phyloP scores from a whole-genome alignment of 2,888 invertebrate genomes.

The Tupiocoris notatus region DNA sequence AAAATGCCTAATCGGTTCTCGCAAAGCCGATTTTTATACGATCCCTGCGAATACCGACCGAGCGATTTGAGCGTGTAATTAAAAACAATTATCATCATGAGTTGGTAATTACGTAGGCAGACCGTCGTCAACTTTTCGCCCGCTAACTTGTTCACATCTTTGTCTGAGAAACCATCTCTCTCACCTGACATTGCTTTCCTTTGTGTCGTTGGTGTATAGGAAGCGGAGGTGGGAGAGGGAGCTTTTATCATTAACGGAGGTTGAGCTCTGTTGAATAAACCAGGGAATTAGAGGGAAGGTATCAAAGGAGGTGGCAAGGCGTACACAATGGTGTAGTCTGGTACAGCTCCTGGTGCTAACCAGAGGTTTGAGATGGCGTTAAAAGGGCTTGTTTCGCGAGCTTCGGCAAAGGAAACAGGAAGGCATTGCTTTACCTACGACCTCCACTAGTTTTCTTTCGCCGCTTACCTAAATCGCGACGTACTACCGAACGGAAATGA shows the following conservation, averaged over 20 bases:
- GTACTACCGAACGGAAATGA: neutral
- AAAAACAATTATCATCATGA: too few relatives aligned
- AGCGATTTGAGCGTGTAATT: too few relatives aligned
- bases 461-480: neutral
- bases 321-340: neutral
- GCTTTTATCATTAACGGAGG: neutral
- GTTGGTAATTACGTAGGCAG: too few relatives aligned
- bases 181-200: neutral
- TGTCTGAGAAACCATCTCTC: too few relatives aligned
- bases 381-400: neutral
- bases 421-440: neutral
- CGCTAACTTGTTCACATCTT: too few relatives aligned
- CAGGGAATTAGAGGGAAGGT: neutral
- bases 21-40: too few relatives aligned
- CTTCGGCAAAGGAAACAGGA: neutral
- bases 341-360: neutral
- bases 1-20: too few relatives aligned
- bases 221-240: neutral
- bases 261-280: neutral
- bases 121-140: too few relatives aligned
- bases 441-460: neutral
- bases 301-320: neutral
- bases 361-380: neutral
- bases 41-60: too few relatives aligned
- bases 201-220: neutral